Evolutionary conservation across 2,113 vertebrate species (phyloP), one percentile per base, ranked within the genome.

Genomic region (Lampris incognitus): DNA sequence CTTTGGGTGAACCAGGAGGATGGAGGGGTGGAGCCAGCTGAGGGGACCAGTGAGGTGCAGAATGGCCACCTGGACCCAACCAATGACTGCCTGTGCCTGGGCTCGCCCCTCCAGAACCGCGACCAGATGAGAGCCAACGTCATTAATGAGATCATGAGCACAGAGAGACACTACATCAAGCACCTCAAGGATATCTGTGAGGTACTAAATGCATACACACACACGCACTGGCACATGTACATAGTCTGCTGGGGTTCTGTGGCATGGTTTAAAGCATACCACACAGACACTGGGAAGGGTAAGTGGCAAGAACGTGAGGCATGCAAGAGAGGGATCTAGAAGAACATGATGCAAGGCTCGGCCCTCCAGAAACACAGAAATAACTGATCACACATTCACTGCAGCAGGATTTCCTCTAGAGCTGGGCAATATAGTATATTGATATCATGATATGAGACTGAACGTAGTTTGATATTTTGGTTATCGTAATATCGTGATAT

Each of bases 1-100:
- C 95, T 99, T n/a, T 99, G 98, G 97, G 98, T 99, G 76, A 99
- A 99, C 92, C 98, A 99, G 92, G 98, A 99, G 85, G 98, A 99
- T 61, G 95, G 95, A 0, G 91, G 84, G 40, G 96, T 94, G 71
- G 98, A 99, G 79, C 88, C 92, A 3, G 78, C 83, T 0, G 98
- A 99, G 93, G 96, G 97, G 64, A 94, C 96, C 89, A 98, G 96
- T 66, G 98, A 99, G 41, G 96, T 99, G 78, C 97, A 98, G 93
- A 99, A 99, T 61, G 97, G 97, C 60, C 97, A 99, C 83, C 91
- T 97, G 92, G 98, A 99, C 92, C 96, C 97, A 49, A 95, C 95
- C 82, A 95, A 96, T 60, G 97, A 99, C 93, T 99, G 98, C 93
- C 94, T 99, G 68, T 99, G 97, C 86, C 93, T 99, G 75, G 96